Conservation (phyloP, 2,797 vertebrate genomes). For the Nasua narica region DNA sequence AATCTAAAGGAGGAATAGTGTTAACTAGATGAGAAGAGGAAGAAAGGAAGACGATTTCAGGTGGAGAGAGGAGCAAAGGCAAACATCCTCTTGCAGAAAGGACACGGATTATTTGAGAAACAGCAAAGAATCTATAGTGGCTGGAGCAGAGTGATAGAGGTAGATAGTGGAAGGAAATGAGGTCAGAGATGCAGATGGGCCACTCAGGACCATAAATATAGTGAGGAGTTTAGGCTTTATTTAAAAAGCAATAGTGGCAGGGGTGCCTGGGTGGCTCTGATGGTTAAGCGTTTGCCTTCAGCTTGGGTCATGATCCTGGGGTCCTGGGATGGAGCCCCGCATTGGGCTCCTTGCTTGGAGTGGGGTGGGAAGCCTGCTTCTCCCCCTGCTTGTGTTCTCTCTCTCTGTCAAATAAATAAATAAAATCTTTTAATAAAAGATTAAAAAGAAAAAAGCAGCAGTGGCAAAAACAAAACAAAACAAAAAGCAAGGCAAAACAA, state of each 20-base stretch:
- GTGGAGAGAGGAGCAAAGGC: not conserved
- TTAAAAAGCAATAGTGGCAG: not conserved
- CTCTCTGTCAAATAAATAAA: no score
- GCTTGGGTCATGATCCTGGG: no score
- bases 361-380: no score
- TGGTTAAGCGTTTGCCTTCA: no score
- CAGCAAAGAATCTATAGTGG: not conserved
- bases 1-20: not conserved
- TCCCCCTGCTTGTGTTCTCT: no score
- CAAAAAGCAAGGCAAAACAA: not conserved
- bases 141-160: not conserved
- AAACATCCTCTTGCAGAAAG: not conserved
- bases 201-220: no score
- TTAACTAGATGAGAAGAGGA: not conserved
- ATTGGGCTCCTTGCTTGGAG: no score
- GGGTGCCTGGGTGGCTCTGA: no score
- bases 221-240: not conserved
- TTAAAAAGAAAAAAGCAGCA: no score
- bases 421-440: no score
- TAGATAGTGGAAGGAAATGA: not conserved
- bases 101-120: not conserved
- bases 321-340: no score
- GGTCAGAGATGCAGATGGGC: not conserved
- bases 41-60: not conserved
- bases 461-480: not conserved